These are phyloP conservation scores for Equus quagga DNA, from an alignment of 2,113 vertebrate genomes.

Conservation along the genomic window DNA sequence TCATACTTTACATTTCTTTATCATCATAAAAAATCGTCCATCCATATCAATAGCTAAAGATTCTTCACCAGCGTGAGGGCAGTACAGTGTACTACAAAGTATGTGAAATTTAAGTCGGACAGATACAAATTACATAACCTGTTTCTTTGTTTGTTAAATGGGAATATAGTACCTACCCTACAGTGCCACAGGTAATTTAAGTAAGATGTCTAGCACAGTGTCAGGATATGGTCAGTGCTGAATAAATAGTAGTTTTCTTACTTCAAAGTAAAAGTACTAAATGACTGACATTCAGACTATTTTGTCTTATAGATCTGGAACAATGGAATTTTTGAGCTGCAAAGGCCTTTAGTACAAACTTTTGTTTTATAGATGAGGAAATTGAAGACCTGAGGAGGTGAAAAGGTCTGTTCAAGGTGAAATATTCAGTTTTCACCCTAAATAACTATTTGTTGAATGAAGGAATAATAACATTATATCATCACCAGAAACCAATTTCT, in stretches of 20 bases:
- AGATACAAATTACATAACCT: not conserved
- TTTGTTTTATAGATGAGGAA: slow-evolving; percentile 28
- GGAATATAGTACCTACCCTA: not conserved
- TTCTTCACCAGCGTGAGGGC: not conserved
- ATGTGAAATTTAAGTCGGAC: not conserved
- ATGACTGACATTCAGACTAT: not conserved
- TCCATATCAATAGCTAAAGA: not conserved
- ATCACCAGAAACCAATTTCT: slow-evolving; percentile 7
- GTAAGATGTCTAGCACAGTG: not conserved
- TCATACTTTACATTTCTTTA: not conserved
- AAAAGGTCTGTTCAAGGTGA: not conserved
- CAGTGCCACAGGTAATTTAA: not conserved
- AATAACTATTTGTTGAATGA: slow-evolving; percentile 18
- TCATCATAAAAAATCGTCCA: not conserved
- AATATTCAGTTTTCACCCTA: not conserved
- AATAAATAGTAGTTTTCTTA: not conserved
- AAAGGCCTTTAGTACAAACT: not conserved
- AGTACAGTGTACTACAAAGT: not conserved
- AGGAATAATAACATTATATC: not conserved
- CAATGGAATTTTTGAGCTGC: not conserved
- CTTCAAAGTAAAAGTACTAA: slow-evolving; percentile 22
- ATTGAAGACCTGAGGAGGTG: not conserved
- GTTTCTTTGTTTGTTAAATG: not conserved
- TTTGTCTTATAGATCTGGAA: slow-evolving; percentile 2
- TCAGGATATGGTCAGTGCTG: not conserved